Evolutionary conservation across 1,140 invertebrate genomes (phyloP), one percentile per base, ranked within the genome.

Genomic region (Macrocentrus cingulum): DNA sequence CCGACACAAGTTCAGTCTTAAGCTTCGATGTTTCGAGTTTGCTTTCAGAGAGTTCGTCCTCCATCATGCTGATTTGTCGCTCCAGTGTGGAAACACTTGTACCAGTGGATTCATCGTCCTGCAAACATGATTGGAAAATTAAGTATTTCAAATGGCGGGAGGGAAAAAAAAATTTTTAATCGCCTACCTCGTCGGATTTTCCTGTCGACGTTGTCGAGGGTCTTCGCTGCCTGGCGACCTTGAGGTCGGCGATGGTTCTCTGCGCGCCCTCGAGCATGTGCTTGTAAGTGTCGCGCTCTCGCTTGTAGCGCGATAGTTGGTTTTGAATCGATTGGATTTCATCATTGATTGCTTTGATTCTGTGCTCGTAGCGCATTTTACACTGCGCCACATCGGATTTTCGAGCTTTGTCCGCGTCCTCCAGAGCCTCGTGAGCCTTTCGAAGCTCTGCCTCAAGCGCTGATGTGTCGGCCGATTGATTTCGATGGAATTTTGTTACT

Each of bases 221-320:
- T 66, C 76, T 72, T 29, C 71, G 42, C 46, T 73, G 66, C 57
- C 68, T 71, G 1, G 63, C 67, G 65, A 60, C 69, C 65, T 91
- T 93, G 0, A 91, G 77, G 60, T 92, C 90, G 0, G 85, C 83
- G 53, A 93, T 90, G 13, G 85, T 91, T 78, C 88, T 91, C 69
- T 91, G 91, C 0, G 91, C 90, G 13, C 86, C 85, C 67, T 95
- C 91, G 22, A 95, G 68, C 88, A 97, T 93, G 69, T 95, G 91
- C 63, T 93, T 92, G 66, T 93, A 95, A 22, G 90, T 90, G 69
- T 97, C 92, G 36, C 92, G 84, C 78, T 97, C 94, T 55, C 89
- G 82, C 69, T 93, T 92, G 68, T 97, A 92, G 66, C 90, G 84
- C 1, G 84, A 81, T 8, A 87, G 72, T 77, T 93, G 89, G 56